phyloP scores from a whole-genome alignment of 2,797 vertebrate species.

The Merluccius polli region DNA sequence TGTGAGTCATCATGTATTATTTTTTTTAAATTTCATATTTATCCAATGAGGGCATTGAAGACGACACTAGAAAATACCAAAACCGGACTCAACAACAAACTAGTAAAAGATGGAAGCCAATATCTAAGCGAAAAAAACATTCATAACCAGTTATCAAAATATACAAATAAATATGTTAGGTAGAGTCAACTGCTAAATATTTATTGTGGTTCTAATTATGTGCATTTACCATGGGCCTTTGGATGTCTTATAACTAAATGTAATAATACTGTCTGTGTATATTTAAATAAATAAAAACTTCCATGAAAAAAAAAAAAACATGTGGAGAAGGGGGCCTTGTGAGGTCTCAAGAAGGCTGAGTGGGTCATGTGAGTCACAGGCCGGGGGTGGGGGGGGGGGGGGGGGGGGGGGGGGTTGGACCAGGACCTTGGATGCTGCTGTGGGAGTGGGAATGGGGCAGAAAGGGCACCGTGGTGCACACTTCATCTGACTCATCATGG shows the following conservation, averaged over 20 bases:
- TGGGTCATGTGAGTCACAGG: conserved; percentile 55
- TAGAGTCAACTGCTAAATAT: no score
- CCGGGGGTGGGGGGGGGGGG: conserved; percentile 20
- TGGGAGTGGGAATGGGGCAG: neutral
- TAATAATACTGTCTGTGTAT: no score
- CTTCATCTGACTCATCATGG: conserved; percentile 48
- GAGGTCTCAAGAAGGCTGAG: neutral
- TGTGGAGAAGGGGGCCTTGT: neutral
- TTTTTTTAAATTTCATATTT: neutral
- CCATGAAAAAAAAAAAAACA: no score
- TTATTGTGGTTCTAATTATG: no score
- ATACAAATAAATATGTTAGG: no score
- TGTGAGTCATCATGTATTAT: conserved; percentile 9
- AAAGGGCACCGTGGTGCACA: conserved; percentile 30
- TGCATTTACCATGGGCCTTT: no score
- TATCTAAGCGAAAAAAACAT: neutral
- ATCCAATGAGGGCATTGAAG: neutral
- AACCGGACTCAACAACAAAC: neutral
- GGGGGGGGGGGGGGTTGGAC: conserved; percentile 44
- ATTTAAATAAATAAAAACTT: no score
- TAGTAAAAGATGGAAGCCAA: neutral
- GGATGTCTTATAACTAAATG: no score
- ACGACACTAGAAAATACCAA: conserved; percentile 5
- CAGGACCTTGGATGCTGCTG: conserved; percentile 31
- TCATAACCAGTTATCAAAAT: no score